Evolutionary conservation across 2,888 invertebrate species (phyloP).

Genomic region (Chelonus formosanus): DNA sequence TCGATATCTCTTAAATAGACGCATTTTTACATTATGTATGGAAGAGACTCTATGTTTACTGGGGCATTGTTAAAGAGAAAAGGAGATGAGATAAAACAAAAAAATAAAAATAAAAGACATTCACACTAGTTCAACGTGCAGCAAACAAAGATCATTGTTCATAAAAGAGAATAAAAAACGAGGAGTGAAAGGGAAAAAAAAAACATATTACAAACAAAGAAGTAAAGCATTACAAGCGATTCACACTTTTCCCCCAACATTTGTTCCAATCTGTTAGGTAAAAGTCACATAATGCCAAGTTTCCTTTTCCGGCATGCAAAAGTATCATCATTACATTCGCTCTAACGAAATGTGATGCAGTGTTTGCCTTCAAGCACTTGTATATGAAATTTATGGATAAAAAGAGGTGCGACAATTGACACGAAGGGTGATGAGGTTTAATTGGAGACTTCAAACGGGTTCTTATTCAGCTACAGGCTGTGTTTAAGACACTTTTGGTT

Average conservation of each 20-base stretch:
- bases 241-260: background rate
- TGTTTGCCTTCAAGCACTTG: background rate
- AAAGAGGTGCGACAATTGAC: slow-evolving; percentile 28
- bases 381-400: slow-evolving; percentile 1
- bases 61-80: background rate
- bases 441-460: slow-evolving; percentile 32
- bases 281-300: background rate
- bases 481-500: background rate
- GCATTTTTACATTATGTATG: too few relatives aligned
- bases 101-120: slow-evolving; percentile 15
- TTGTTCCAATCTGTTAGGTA: slow-evolving; percentile 1
- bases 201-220: slow-evolving; percentile 5
- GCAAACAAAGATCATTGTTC: slow-evolving; percentile 42
- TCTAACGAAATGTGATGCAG: background rate
- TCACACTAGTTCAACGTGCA: slow-evolving; percentile 23
- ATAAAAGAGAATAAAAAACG: slow-evolving; percentile 28
- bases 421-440: slow-evolving; percentile 22
- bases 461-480: slow-evolving; percentile 13
- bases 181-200: background rate
- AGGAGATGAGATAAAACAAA: slow-evolving; percentile 6
- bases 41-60: background rate
- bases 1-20: background rate
- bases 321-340: background rate
- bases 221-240: slow-evolving; percentile 1
- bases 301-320: background rate